Evolutionary conservation across 2,113 vertebrate species (phyloP).

Genomic region (Tylochromis polylepis): DNA sequence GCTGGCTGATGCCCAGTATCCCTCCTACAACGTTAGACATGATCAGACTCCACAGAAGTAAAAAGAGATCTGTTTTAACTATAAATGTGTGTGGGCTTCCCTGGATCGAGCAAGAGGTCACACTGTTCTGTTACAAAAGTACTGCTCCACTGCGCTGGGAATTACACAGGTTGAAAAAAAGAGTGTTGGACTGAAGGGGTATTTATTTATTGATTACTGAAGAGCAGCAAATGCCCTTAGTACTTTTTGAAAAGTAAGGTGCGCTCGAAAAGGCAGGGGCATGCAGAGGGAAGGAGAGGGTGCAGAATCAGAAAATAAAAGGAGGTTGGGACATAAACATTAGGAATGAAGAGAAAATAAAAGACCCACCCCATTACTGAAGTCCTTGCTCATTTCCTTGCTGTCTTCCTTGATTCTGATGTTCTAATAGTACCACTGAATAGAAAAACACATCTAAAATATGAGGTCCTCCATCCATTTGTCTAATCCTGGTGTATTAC

Average conservation of each 20-base stretch:
- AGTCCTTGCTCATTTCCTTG: not conserved
- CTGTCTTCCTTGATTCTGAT: not conserved
- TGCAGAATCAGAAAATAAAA: not conserved
- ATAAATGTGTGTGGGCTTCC: conserved; percentile 21
- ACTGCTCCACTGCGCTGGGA: not conserved
- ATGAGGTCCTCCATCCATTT: too few relatives aligned
- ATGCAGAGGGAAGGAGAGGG: not conserved
- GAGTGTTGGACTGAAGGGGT: not conserved
- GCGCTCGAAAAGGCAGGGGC: not conserved
- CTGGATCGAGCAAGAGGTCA: not conserved
- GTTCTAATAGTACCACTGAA: not conserved
- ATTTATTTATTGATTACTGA: conserved; percentile 50
- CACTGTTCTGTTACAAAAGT: not conserved
- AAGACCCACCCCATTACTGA: fast-evolving
- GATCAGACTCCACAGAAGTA: not conserved
- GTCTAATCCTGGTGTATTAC: too few relatives aligned
- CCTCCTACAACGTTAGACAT: not conserved
- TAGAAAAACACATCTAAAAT: not conserved
- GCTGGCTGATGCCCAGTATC: not conserved
- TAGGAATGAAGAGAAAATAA: not conserved
- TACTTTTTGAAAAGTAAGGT: not conserved
- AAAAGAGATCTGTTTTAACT: conserved; percentile 31
- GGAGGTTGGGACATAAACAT: not conserved
- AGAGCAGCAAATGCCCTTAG: not conserved
- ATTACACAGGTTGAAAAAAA: conserved; percentile 10